Base-by-base conservation (phyloP, 1,140 invertebrate genomes). In the Ridgeia piscesae region DNA sequence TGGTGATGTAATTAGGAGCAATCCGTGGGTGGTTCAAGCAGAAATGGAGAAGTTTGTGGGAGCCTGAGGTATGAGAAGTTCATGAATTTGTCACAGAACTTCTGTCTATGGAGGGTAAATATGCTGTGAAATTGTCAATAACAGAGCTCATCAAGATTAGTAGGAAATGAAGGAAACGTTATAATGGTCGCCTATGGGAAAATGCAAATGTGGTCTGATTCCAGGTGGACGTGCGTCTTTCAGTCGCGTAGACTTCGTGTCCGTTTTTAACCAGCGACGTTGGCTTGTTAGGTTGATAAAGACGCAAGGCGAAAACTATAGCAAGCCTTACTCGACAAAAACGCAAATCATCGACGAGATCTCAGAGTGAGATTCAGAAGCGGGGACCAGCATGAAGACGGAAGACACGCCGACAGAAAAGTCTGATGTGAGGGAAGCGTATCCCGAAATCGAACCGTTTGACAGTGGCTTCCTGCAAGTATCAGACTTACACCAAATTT, bases 391-490 rank as follows among this genome's bases (percentile, higher is more conserved):
- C 27, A 77, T 77, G 58, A 77, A 77, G 58, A 31, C 2, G 17
- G 58, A 77, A 17, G 58, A 77, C 58, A 42, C 4, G 42, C 42
- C 42, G 42, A 42, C 42, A 6, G 42, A 42, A 42, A 4, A 42
- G 42, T 42, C 42, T 42, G 42, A 42, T 42, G 58, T 77, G 58
- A 77, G 93, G 27, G 93, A 93, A 0, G 88, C 94, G 92, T 95
- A 95, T 93, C 95, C 95, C 33, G 94, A 94, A 34, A 94, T 95
- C 48, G 94, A 95, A 89, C 94, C 95, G 1, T 96, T 94, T 93
- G 93, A 95, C 42, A 93, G 91, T 35, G 95, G 95, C 1, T 93
- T 92, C 89, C 92, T 96, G 42, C 92, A 94, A 88, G 95, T 96
- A 1, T 95, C 95, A 6, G 94, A 95, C 35, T 35, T 95, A 14